Evolutionary conservation across 92 coral and sea anemone genomes (phyloP).

Genomic region (Porites evermanni): DNA sequence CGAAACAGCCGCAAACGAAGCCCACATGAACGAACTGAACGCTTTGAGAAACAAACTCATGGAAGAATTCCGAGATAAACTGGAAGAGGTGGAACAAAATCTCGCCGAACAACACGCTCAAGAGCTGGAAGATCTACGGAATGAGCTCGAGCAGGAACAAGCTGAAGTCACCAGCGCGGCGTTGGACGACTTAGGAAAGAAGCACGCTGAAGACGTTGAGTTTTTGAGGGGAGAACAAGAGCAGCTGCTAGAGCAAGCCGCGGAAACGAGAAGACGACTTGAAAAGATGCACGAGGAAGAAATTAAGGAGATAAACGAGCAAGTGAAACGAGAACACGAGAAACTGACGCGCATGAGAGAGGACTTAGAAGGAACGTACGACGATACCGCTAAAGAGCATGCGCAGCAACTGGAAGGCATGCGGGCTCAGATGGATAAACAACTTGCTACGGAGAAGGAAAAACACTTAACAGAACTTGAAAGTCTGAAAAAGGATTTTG

Average conservation of each 20-base stretch:
- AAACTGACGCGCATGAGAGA: constrained; percentile 78
- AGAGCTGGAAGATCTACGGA: constrained; percentile 74
- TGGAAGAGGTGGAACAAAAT: constrained; percentile 75
- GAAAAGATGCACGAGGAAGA: constrained; percentile 82
- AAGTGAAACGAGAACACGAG: constrained; percentile 79
- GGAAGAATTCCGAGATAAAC: constrained; percentile 70
- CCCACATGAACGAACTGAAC: constrained; percentile 54
- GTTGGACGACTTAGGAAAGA: constrained; percentile 83
- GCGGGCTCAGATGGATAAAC: constrained; percentile 87
- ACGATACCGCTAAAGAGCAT: constrained; percentile 76
- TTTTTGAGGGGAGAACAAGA: constrained; percentile 78
- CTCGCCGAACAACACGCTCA: constrained; percentile 65
- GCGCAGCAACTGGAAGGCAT: constrained; percentile 83
- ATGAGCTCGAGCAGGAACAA: constrained; percentile 80
- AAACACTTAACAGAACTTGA: constrained; percentile 80
- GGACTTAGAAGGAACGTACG: constrained; percentile 79
- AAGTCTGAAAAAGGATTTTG: constrained; percentile 70
- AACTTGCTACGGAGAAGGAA: constrained; percentile 71
- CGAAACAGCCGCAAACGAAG: constrained; percentile 55
- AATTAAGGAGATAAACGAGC: constrained; percentile 78
- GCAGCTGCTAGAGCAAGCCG: constrained; percentile 75
- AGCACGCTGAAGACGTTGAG: constrained; percentile 78
- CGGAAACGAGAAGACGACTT: constrained; percentile 70
- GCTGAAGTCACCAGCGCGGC: constrained; percentile 77
- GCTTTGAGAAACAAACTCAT: constrained; percentile 72